These are phyloP conservation scores for Ornithoptera priamus DNA, from an alignment of 2,888 invertebrate genomes.

Conservation along the genomic window DNA sequence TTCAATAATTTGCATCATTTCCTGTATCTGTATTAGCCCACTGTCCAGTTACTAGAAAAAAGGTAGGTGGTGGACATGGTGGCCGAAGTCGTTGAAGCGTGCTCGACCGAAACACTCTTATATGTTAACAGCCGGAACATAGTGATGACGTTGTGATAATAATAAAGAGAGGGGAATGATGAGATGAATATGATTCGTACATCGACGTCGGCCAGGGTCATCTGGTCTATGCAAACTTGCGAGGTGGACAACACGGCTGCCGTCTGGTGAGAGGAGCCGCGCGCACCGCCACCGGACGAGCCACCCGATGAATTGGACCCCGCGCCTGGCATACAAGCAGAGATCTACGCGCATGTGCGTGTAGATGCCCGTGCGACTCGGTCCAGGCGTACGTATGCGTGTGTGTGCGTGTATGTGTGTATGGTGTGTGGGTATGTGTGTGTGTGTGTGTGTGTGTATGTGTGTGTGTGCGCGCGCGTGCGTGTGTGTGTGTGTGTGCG, in stretches of 20 bases:
- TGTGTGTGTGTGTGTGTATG: too few relatives aligned
- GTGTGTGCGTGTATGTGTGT: too few relatives aligned
- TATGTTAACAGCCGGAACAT: too few relatives aligned
- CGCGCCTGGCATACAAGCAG: constrained; percentile 66
- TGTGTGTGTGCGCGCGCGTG: too few relatives aligned
- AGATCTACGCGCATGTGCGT: constrained; percentile 40
- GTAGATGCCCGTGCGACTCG: not conserved
- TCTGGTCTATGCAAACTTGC: constrained; percentile 90
- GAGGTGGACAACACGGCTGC: constrained; percentile 80
- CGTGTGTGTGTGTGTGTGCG: too few relatives aligned
- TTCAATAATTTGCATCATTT: too few relatives aligned
- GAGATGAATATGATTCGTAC: constrained; percentile 72
- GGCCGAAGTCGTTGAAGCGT: too few relatives aligned
- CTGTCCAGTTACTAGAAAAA: too few relatives aligned
- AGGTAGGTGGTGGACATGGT: too few relatives aligned
- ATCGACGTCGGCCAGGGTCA: constrained; percentile 86
- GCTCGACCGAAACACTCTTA: too few relatives aligned
- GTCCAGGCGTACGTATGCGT: constrained; percentile 15
- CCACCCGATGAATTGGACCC: constrained; percentile 50
- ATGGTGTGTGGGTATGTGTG: not conserved
- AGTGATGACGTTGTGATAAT: too few relatives aligned
- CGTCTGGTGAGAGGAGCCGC: constrained; percentile 63
- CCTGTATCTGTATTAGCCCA: too few relatives aligned
- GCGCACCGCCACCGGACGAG: constrained; percentile 49
- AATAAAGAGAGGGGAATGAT: not conserved